Conservation (phyloP, 2,888 invertebrate species). For the Dasypolia templi region DNA sequence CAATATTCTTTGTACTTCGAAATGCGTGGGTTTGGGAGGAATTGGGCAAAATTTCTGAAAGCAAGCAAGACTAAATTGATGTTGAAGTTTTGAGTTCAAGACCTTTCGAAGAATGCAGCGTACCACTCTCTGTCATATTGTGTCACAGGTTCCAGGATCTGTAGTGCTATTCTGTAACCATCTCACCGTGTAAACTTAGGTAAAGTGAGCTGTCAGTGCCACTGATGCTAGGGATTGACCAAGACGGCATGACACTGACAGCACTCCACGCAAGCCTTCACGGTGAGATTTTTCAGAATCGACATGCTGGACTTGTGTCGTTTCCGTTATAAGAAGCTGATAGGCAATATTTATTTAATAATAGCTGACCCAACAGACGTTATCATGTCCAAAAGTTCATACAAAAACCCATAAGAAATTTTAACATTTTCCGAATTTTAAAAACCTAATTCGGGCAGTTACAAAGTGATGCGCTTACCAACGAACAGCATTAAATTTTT, state of each 20-base stretch:
- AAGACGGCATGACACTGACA: too few species aligned
- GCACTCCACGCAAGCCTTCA: too few species aligned
- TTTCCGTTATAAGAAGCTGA: too few species aligned
- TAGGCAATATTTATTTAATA: too few species aligned
- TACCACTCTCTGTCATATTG: too few species aligned
- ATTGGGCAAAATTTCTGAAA: background rate
- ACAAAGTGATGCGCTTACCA: background rate
- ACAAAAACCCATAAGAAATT: background rate
- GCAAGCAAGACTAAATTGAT: background rate
- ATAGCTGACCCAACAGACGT: too few species aligned
- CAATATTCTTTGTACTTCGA: slow-evolving; percentile 22
- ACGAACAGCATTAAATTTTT: background rate
- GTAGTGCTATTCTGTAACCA: too few species aligned
- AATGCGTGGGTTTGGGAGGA: background rate
- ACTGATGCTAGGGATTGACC: too few species aligned
- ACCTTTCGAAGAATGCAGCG: background rate
- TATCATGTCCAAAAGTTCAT: background rate
- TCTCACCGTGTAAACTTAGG: too few species aligned
- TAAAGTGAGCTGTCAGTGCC: too few species aligned
- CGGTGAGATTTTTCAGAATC: too few species aligned
- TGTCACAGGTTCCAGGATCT: background rate
- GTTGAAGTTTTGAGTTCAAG: background rate
- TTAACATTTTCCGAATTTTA: background rate
- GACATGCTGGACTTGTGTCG: too few species aligned
- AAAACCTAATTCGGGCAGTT: background rate